Evolutionary conservation across 2,113 vertebrate species (phyloP).

Genomic region (Baryphthengus martii): DNA sequence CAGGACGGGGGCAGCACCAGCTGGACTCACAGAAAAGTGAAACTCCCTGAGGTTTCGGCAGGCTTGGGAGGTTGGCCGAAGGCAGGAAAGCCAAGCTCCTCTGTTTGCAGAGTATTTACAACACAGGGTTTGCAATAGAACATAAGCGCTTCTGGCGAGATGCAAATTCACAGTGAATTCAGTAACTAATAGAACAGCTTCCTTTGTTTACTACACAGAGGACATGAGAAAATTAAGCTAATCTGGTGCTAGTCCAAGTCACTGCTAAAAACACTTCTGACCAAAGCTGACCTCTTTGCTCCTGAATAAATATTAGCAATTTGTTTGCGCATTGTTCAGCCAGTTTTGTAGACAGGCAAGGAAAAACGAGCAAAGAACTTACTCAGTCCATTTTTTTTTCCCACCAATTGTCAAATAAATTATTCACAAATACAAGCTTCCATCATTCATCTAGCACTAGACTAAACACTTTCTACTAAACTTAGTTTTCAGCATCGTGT

Average conservation of each 20-base stretch:
- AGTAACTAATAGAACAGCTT: slow-evolving; percentile 43
- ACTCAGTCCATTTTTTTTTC: not conserved
- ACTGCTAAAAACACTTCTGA: slow-evolving; percentile 3
- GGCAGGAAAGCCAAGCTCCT: not conserved
- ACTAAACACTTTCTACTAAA: slow-evolving; percentile 78
- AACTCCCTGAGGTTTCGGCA: not conserved
- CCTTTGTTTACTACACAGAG: slow-evolving; percentile 62
- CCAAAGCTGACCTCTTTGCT: slow-evolving; percentile 38
- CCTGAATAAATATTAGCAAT: slow-evolving; percentile 56
- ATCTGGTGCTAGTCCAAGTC: slow-evolving; percentile 32
- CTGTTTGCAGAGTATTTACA: not conserved
- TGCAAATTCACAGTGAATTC: not conserved
- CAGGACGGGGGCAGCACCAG: not conserved
- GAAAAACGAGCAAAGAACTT: slow-evolving; percentile 24
- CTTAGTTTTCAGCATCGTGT: slow-evolving; percentile 64
- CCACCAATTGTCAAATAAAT: slow-evolving; percentile 66
- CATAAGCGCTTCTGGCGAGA: rapidly evolving
- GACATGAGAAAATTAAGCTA: slow-evolving; percentile 53
- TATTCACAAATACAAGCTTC: slow-evolving; percentile 65
- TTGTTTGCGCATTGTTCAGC: slow-evolving; percentile 33
- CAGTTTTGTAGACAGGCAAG: slow-evolving; percentile 36
- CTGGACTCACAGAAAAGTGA: rapidly evolving
- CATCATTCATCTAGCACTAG: slow-evolving; percentile 67
- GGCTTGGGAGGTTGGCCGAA: rapidly evolving
- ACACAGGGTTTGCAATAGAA: not conserved